Evolutionary conservation across 1,140 invertebrate species (phyloP), one percentile per base, ranked within the genome.

Genomic region (Dysdera silvatica): DNA sequence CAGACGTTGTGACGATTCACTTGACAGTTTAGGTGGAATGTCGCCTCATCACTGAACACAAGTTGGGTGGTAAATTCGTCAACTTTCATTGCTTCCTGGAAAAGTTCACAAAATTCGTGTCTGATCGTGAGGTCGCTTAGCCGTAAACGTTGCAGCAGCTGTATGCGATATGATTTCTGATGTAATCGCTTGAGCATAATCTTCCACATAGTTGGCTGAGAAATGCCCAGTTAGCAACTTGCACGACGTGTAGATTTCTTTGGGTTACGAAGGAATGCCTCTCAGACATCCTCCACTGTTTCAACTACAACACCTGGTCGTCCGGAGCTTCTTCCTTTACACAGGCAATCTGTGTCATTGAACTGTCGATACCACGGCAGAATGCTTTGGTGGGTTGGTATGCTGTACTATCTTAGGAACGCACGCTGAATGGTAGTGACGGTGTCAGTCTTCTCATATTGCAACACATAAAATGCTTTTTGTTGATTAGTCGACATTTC

Each of bases 161-260:
- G 53, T n/a, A n/a, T n/a, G n/a, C n/a, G n/a, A n/a, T n/a, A n/a
- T n/a, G n/a, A n/a, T n/a, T n/a, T n/a, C n/a, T 14, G n/a, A 18
- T 29, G 28, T 35, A 55, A 37, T 40, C 40, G n/a, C 4, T 33
- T 20, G 33, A n/a, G 1, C 29, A 55, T 23, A 55, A 55, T 55
- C 33, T 55, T 55, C 29, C 53, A 55, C 23, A 55, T 35, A 35
- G 53, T 55, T 23, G 7, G 33, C 29, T 55, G 29, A 20, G 53
- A 35, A 20, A 55, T 37, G 40, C 53, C 53, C 23, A 55, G 53
- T 37, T 55, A 16, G 29, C 29, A 23, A 24, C 29, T 35, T 55
- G 53, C 53, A 8, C 4, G 32, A 18, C 24, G 7, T n/a, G 24
- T 23, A 35, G 32, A 55, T 29, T 55, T 55, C 29, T 29, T 1